Percentiles rank a stretch among this genome's conserved stretches.
Evolutionary conservation across 2,888 invertebrate species (phyloP).

Genomic region (Parasteatoda lunata): DNA sequence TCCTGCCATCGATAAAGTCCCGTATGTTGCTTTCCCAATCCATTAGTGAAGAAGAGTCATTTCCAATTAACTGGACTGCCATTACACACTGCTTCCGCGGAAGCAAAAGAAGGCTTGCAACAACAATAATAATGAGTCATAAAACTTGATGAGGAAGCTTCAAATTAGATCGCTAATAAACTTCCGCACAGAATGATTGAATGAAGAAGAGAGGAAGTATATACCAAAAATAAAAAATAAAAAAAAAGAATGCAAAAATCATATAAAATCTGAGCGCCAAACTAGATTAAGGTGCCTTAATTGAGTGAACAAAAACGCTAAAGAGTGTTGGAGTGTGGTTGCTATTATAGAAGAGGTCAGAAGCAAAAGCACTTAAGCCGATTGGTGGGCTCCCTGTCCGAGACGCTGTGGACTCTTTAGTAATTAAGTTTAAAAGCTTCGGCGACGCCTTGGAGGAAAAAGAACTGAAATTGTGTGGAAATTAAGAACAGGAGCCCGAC

Average conservation of each 20-base stretch:
- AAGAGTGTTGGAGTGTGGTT: not conserved
- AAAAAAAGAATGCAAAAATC: not conserved
- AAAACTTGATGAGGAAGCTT: conserved; percentile 16
- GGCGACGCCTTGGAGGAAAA: not conserved
- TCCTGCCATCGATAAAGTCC: not conserved
- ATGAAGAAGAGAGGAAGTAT: not conserved
- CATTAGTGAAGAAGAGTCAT: not conserved
- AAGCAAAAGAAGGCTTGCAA: not conserved
- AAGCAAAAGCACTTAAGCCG: conserved; percentile 35
- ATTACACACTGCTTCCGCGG: not conserved
- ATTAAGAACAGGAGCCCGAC: too few relatives aligned
- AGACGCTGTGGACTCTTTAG: not conserved
- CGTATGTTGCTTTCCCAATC: not conserved
- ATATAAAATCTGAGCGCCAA: not conserved
- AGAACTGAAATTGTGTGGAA: too few relatives aligned
- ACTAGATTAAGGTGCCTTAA: conserved; percentile 2
- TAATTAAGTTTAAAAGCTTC: not conserved
- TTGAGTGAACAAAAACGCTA: not conserved
- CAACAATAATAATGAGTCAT: conserved; percentile 25
- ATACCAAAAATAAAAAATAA: too few relatives aligned
- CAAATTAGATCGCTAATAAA: conserved; percentile 50
- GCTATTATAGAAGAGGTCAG: conserved; percentile 4
- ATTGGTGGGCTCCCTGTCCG: conserved; percentile 10
- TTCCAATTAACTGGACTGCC: not conserved
- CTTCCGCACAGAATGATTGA: conserved; percentile 3